These are phyloP conservation scores for Micronycteris hirsuta DNA, from an alignment of 2,113 vertebrate species.

Conservation along the genomic window DNA sequence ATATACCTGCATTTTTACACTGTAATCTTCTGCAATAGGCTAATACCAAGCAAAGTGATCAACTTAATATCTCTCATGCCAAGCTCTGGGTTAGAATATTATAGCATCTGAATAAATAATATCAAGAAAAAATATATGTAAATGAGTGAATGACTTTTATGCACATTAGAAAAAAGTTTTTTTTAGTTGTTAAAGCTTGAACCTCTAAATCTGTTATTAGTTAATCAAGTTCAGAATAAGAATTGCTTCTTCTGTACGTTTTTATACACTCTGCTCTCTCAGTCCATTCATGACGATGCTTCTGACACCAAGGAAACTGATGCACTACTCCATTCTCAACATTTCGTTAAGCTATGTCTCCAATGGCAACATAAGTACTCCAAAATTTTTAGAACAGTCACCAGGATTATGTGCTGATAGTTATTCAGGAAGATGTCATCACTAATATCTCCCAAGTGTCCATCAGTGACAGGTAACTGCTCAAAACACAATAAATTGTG, in stretches of 20 bases:
- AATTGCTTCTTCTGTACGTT: background rate
- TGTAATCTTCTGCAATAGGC: background rate
- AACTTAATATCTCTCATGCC: background rate
- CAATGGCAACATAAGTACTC: background rate
- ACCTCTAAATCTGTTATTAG: background rate
- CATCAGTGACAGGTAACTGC: background rate
- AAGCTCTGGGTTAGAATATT: background rate
- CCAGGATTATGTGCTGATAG: background rate
- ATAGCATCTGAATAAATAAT: background rate
- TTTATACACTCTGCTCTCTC: background rate
- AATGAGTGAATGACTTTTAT: background rate
- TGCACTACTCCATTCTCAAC: background rate
- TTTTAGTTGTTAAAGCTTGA: background rate
- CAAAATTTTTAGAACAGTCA: background rate
- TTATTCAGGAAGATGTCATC: background rate
- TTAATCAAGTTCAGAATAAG: background rate
- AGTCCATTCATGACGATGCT: background rate
- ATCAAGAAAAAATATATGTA: background rate
- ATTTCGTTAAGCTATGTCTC: background rate
- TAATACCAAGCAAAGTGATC: background rate
- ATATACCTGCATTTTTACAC: background rate
- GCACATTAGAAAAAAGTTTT: background rate
- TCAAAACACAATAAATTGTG: background rate
- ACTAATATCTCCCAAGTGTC: background rate
- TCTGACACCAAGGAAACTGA: background rate